Evolutionary conservation across 2,888 invertebrate species (phyloP), one percentile per base, ranked within the genome.

Genomic region (Rhingia campestris): DNA sequence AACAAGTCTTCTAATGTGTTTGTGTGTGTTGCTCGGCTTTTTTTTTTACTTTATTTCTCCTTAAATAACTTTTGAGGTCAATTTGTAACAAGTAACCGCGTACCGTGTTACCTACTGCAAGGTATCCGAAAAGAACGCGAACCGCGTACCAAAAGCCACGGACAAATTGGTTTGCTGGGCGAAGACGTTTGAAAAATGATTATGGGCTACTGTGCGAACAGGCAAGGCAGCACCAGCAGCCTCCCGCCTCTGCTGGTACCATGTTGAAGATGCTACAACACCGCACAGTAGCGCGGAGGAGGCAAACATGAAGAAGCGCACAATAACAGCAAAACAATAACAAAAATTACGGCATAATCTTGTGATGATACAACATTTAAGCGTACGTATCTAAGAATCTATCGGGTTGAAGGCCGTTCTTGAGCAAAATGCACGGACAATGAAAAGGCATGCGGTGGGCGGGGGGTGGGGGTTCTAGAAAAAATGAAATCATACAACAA

Each of bases 21-120:
- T 61, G 56, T 41, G 7, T 6, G 6, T 41, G 7, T 73, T 73
- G 53, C 43, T 58, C 43, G n/a, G 56, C 43, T 30, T 70, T 49
- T 43, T n/a, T 59, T 67, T 39, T 66, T 74, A 56, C 51, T 37
- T 64, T 79, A 64, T 80, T 84, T 85, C 75, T 72, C 74, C 70
- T 80, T 72, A 81, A 85, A 81, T 85, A 81, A 80, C 75, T 85
- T 85, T 85, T 85, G 85, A 85, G 85, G 85, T 85, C 85, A 85
- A 85, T 85, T 85, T 85, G 85, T 56, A 85, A 85, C 75, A 75
- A 81, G 76, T 75, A 70, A 75, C 74, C 80, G 69, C 66, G 43
- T 69, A 14, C 53, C 54, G 64, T 53, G 53, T 22, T 22, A 22
- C 22, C 22, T 22, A 22, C 58, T 81, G 70, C 75, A 75, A 81